These are phyloP conservation scores for Odontophorus gujanensis DNA, from an alignment of 2,113 vertebrate species.

Conservation along the genomic window DNA sequence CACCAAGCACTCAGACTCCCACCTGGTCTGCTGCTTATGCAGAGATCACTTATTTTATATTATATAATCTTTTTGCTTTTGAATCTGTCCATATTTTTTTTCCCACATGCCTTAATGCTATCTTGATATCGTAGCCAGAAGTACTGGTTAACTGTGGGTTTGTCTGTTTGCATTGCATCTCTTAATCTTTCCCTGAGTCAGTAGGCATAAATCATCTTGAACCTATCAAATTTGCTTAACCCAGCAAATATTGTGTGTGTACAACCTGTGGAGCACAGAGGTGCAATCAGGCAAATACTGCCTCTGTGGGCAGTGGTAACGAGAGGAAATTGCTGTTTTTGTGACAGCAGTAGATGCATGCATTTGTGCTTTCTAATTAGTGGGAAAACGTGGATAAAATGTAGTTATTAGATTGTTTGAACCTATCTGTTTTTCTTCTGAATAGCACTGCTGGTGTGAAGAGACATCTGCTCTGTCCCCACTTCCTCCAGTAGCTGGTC, in stretches of 20 bases:
- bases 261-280: accelerated
- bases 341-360: neutral
- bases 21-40: neutral
- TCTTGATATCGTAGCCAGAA: neutral
- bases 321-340: neutral
- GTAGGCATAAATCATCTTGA: neutral
- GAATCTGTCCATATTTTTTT: neutral
- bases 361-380: neutral
- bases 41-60: neutral
- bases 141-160: neutral
- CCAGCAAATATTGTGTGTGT: neutral
- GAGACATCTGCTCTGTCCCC: neutral
- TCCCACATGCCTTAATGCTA: accelerated
- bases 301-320: slow-evolving; percentile 10
- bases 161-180: neutral
- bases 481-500: neutral
- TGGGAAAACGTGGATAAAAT: neutral
- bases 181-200: neutral
- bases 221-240: neutral
- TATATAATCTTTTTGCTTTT: neutral
- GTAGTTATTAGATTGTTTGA: neutral
- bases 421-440: neutral
- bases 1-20: neutral
- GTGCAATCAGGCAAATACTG: neutral
- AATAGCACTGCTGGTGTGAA: neutral